Evolutionary conservation across 2,797 vertebrate species (phyloP).

Genomic region (Monodelphis domestica): DNA sequence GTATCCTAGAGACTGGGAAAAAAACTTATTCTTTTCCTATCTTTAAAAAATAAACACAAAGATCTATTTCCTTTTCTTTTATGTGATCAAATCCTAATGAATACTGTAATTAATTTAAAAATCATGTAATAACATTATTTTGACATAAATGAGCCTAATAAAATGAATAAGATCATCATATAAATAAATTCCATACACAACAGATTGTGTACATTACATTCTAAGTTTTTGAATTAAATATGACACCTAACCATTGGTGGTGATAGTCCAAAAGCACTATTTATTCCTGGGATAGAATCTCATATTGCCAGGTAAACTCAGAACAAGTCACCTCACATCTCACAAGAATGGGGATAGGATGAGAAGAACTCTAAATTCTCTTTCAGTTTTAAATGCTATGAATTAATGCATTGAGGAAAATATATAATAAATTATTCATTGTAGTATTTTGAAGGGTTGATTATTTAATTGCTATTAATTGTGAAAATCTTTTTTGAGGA

Average conservation of each 20-base stretch:
- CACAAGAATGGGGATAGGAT: not conserved
- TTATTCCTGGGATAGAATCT: not conserved
- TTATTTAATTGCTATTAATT: not conserved
- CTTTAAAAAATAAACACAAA: too few relatives aligned
- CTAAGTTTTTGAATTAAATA: not conserved
- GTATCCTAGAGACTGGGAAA: slow-evolving; percentile 19
- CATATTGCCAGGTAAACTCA: not conserved
- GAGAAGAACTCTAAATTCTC: not conserved
- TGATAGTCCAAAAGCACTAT: not conserved
- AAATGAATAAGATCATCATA: too few relatives aligned
- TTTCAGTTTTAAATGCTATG: not conserved
- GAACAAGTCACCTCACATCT: not conserved
- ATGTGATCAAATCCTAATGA: not conserved
- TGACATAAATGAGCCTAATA: slow-evolving; percentile 14
- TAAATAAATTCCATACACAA: not conserved
- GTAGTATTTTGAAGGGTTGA: not conserved
- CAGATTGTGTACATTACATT: not conserved
- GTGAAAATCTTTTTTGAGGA: not conserved
- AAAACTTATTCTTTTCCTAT: slow-evolving; percentile 18
- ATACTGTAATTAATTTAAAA: not conserved
- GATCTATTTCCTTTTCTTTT: not conserved
- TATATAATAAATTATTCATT: not conserved
- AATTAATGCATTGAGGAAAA: not conserved
- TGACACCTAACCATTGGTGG: too few relatives aligned
- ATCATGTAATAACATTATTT: not conserved